Percentiles rank a stretch among this genome's conserved stretches.
phyloP scores from a whole-genome alignment of 2,797 vertebrate genomes.

The Mus caroli region DNA sequence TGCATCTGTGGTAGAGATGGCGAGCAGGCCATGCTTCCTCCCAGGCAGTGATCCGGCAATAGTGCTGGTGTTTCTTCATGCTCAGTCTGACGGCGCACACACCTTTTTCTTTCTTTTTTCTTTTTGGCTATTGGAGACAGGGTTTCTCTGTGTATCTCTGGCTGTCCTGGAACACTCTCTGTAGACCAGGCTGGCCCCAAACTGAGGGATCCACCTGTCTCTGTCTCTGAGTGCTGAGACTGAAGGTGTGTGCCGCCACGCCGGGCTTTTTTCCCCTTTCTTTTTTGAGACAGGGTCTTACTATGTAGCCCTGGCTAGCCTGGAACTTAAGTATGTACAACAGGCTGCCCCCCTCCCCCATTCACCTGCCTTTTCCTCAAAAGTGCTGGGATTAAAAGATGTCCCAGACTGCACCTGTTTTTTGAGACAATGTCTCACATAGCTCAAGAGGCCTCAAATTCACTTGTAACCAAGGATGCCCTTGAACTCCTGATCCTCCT shows the following conservation, averaged over 20 bases:
- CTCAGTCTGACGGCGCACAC: slow-evolving; percentile 78
- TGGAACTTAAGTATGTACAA: background rate
- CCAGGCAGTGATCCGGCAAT: background rate
- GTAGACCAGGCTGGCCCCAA: background rate
- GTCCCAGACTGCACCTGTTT: background rate
- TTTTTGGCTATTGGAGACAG: background rate
- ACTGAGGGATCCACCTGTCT: background rate
- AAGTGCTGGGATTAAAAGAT: background rate
- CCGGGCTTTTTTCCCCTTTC: background rate
- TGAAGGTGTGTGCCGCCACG: background rate
- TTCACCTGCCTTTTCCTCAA: background rate
- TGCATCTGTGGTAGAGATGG: slow-evolving; percentile 73
- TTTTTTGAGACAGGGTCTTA: background rate
- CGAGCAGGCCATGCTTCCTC: slow-evolving; percentile 76
- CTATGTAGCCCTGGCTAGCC: background rate
- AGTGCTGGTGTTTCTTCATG: slow-evolving; percentile 85
- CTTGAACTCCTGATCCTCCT: slow-evolving; percentile 83
- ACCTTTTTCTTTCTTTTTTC: background rate
- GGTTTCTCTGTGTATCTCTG: background rate
- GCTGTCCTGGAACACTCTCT: background rate
- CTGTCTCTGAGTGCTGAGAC: background rate
- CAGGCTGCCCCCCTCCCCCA: background rate
- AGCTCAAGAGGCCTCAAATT: slow-evolving; percentile 73
- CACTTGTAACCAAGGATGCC: slow-evolving; percentile 66
- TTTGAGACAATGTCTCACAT: background rate